These are phyloP conservation scores for Sinhomidia bicolor DNA, from an alignment of 2,888 invertebrate species.

Conservation along the genomic window DNA sequence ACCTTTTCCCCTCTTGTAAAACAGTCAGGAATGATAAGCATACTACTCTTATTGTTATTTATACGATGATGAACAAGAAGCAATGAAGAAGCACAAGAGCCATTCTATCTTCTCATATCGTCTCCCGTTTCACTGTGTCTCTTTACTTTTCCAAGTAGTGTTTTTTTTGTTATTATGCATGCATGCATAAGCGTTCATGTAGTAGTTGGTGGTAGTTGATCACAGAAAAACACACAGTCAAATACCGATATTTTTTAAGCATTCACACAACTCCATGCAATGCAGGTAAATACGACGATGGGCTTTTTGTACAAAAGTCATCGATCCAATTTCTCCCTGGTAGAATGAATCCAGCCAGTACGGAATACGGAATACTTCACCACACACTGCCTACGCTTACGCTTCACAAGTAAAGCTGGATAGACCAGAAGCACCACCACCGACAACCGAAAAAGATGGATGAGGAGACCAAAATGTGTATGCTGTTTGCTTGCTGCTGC, in stretches of 20 bases:
- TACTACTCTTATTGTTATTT: too few species aligned
- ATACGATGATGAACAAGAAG: not conserved
- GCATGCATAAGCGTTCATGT: not conserved
- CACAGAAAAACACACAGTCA: not conserved
- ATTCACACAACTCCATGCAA: too few species aligned
- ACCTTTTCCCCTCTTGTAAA: not conserved
- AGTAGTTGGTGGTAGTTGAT: not conserved
- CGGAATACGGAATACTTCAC: too few species aligned
- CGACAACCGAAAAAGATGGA: too few species aligned
- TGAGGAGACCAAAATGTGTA: too few species aligned
- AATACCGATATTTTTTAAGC: too few species aligned
- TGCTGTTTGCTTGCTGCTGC: too few species aligned
- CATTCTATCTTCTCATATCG: not conserved
- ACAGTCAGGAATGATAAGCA: slow-evolving; percentile 1
- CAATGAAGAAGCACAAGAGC: not conserved
- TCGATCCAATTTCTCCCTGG: not conserved
- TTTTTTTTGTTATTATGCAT: not conserved
- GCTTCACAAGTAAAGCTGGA: not conserved
- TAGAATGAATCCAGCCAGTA: not conserved
- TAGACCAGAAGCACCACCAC: not conserved
- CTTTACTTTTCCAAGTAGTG: not conserved
- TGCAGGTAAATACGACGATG: not conserved
- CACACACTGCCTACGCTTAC: too few species aligned
- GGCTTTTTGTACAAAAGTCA: not conserved
- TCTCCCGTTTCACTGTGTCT: not conserved